These are phyloP conservation scores for Leptinotarsa undecemlineata DNA, from an alignment of 1,140 invertebrate genomes.

Conservation along the genomic window DNA sequence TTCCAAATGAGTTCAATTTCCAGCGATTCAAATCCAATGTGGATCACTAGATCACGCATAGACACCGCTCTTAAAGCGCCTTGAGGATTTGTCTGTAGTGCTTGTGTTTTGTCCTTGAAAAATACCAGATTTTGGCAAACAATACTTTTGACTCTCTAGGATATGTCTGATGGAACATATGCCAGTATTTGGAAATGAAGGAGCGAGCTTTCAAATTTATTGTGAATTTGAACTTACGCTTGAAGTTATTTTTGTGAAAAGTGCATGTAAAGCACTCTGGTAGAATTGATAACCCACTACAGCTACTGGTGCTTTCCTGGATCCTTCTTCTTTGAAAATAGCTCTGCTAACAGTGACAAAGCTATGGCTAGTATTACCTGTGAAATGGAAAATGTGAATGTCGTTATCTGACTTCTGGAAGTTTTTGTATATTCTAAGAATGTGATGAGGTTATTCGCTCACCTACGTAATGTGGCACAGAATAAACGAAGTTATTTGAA, in stretches of 20 bases:
- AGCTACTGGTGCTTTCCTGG: slow-evolving; percentile 77
- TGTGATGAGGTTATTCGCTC: slow-evolving; percentile 7
- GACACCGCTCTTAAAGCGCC: too few species aligned
- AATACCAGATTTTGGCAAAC: too few species aligned
- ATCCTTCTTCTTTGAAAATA: slow-evolving; percentile 72
- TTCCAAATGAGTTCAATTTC: too few species aligned
- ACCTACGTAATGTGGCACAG: slow-evolving; percentile 76
- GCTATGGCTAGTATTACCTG: slow-evolving; percentile 66
- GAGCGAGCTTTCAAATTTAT: too few species aligned
- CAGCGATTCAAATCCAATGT: too few species aligned
- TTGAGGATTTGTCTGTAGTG: too few species aligned
- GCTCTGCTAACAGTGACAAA: slow-evolving; percentile 87
- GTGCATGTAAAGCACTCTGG: slow-evolving; percentile 72
- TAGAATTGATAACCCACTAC: slow-evolving; percentile 91
- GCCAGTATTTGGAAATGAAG: too few species aligned
- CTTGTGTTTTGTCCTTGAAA: too few species aligned
- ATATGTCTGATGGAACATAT: neutral
- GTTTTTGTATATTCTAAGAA: neutral
- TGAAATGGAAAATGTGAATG: slow-evolving; percentile 8
- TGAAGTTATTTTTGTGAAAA: slow-evolving; percentile 80
- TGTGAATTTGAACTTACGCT: slow-evolving; percentile 52
- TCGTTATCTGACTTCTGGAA: neutral
- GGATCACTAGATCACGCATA: too few species aligned
- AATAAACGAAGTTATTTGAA: slow-evolving; percentile 84
- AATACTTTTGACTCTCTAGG: too few species aligned